These are phyloP conservation scores for Apogon hyalosoma DNA, from an alignment of 2,797 vertebrate species.

Conservation along the genomic window DNA sequence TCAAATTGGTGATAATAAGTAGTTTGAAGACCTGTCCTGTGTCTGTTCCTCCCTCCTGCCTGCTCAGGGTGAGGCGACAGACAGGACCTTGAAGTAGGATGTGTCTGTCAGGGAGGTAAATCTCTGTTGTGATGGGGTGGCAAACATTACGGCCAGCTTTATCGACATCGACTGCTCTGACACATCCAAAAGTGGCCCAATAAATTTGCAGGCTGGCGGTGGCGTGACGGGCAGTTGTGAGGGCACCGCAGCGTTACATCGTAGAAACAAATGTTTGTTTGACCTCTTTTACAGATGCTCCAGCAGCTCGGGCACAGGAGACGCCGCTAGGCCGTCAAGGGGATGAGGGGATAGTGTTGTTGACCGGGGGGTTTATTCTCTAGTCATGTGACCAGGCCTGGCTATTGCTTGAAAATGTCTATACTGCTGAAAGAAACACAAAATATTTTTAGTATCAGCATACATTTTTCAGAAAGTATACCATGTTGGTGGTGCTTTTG, in stretches of 20 bases:
- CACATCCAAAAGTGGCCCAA: constrained; percentile 82
- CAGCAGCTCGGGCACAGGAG: constrained; percentile 24
- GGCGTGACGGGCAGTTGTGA: constrained; percentile 73
- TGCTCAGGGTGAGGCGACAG: constrained; percentile 39
- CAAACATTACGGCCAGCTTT: constrained; percentile 88
- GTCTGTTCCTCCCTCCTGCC: constrained; percentile 26
- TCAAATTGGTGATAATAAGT: constrained; percentile 90
- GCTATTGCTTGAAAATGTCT: background rate
- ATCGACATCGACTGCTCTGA: constrained; percentile 84
- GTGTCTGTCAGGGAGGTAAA: constrained; percentile 84
- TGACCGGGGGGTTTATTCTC: constrained; percentile 13
- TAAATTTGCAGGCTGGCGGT: constrained; percentile 74
- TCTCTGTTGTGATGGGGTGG: constrained; percentile 79
- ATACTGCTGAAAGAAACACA: too few species aligned
- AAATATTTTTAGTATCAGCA: too few species aligned
- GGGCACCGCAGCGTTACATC: constrained; percentile 64
- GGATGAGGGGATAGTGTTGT: constrained; percentile 14
- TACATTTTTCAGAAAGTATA: too few species aligned
- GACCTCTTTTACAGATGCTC: constrained; percentile 58
- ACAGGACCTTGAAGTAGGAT: constrained; percentile 86
- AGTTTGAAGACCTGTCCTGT: constrained; percentile 78
- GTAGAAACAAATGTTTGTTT: constrained; percentile 81
- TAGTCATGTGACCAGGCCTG: background rate
- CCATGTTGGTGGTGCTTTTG: too few species aligned
- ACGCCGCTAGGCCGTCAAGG: constrained; percentile 8